A percentile compares a stretch with the other conserved stretches of the same genome.
Conservation (phyloP, 2,888 invertebrate species). For the Nezara viridula region DNA sequence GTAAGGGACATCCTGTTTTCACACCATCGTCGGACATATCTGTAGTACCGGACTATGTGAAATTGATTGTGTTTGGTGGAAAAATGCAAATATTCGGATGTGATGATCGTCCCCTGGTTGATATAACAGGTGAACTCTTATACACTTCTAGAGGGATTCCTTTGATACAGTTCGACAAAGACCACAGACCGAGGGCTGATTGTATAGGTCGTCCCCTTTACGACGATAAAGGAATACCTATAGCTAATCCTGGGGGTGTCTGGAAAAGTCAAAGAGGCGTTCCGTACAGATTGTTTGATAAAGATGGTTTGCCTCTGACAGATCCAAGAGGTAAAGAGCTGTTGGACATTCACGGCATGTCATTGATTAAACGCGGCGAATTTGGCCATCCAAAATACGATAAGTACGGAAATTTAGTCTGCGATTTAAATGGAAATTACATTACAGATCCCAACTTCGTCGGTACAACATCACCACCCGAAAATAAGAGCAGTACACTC, state of each 20-base stretch:
- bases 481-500: slow-evolving; percentile 22
- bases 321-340: slow-evolving; percentile 61
- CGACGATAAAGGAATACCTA: slow-evolving; percentile 61
- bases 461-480: slow-evolving; percentile 50
- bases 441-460: slow-evolving; percentile 53
- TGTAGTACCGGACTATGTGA: slow-evolving; percentile 48
- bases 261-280: slow-evolving; percentile 60
- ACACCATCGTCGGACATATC: slow-evolving; percentile 59
- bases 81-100: slow-evolving; percentile 60
- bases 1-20: slow-evolving; percentile 50
- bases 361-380: slow-evolving; percentile 53
- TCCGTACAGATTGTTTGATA: slow-evolving; percentile 61
- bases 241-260: slow-evolving; percentile 55
- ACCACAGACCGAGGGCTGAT: slow-evolving; percentile 57
- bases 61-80: slow-evolving; percentile 54
- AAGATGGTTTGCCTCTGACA: slow-evolving; percentile 60
- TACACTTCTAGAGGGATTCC: slow-evolving; percentile 60
- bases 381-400: slow-evolving; percentile 60
- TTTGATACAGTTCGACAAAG: slow-evolving; percentile 56
- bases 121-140: slow-evolving; percentile 58
- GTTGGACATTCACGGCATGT: slow-evolving; percentile 31
- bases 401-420: slow-evolving; percentile 47
- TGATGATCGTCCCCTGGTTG: slow-evolving; percentile 61
- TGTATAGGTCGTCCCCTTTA: slow-evolving; percentile 61
- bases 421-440: slow-evolving; percentile 59